Percentiles rank a stretch among this genome's conserved stretches.
Conservation (phyloP, 1,140 invertebrate genomes). For the Scaptomyza pallida region DNA sequence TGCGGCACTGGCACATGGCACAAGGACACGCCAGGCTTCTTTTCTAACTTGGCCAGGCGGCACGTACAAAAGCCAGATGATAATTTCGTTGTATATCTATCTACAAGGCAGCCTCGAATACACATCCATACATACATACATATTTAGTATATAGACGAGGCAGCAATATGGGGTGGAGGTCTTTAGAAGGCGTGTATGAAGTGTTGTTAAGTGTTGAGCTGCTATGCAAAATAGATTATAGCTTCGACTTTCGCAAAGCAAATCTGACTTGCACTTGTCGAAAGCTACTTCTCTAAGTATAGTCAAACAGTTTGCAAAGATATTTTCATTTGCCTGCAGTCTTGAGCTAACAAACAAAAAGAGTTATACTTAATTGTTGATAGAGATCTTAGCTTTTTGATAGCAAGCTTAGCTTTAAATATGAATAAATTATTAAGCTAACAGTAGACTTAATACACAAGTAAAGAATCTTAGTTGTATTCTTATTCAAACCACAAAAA, state of each 20-base stretch:
- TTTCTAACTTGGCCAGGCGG: slow-evolving; percentile 20
- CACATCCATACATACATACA: slow-evolving; percentile 43
- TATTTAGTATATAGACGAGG: slow-evolving; percentile 1
- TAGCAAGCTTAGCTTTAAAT: not conserved
- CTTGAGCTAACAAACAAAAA: too few species aligned
- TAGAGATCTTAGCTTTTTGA: not conserved
- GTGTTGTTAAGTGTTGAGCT: slow-evolving; percentile 51
- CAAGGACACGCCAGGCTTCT: slow-evolving; percentile 44
- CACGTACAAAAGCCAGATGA: slow-evolving; percentile 67
- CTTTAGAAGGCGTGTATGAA: slow-evolving; percentile 1
- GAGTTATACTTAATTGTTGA: too few species aligned
- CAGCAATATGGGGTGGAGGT: not conserved
- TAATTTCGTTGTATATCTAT: slow-evolving; percentile 71
- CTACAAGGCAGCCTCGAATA: slow-evolving; percentile 54
- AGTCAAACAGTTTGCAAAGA: not conserved
- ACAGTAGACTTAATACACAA: too few species aligned
- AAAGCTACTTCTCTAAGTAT: slow-evolving; percentile 1
- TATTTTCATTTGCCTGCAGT: not conserved
- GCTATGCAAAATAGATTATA: slow-evolving; percentile 70
- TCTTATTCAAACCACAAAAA: too few species aligned
- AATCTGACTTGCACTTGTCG: slow-evolving; percentile 25
- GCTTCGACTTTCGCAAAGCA: slow-evolving; percentile 41
- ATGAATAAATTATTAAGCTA: slow-evolving; percentile 4
- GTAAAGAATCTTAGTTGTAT: too few species aligned
- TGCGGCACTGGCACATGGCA: slow-evolving; percentile 20